phyloP scores from a whole-genome alignment of 2,888 invertebrate genomes.

The Scaptomyza polygonia region DNA sequence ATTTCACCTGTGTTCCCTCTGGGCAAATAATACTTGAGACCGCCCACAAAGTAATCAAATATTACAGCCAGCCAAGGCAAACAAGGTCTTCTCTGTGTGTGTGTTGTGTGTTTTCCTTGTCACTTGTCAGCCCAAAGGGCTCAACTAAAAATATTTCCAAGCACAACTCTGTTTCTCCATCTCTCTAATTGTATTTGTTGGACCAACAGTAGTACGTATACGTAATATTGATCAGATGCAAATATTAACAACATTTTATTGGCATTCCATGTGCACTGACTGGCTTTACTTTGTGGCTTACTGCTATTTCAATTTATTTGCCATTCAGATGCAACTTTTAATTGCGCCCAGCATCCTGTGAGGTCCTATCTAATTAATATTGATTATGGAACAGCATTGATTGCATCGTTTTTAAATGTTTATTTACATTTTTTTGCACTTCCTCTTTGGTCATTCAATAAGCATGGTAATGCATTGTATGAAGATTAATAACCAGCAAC shows the following conservation, averaged over 20 bases:
- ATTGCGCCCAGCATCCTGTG: slow-evolving; percentile 35
- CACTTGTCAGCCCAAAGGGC: slow-evolving; percentile 59
- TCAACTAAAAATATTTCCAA: slow-evolving; percentile 17
- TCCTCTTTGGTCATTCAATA: slow-evolving; percentile 22
- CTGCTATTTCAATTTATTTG: slow-evolving; percentile 46
- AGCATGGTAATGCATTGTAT: slow-evolving; percentile 66
- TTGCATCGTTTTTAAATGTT: slow-evolving; percentile 11
- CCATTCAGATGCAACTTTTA: slow-evolving; percentile 46
- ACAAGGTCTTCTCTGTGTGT: slow-evolving; percentile 10
- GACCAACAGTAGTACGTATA: slow-evolving; percentile 38
- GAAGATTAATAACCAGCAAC: slow-evolving; percentile 56
- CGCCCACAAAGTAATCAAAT: slow-evolving; percentile 73
- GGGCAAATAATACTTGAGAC: slow-evolving; percentile 46
- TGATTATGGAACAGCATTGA: slow-evolving; percentile 53
- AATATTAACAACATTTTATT: slow-evolving; percentile 64
- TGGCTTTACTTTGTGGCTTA: slow-evolving; percentile 28
- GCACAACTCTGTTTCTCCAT: background rate
- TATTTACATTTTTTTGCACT: slow-evolving; percentile 20
- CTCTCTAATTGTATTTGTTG: slow-evolving; percentile 15
- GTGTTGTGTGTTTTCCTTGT: slow-evolving; percentile 38
- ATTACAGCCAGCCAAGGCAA: slow-evolving; percentile 45
- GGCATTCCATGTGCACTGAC: slow-evolving; percentile 21
- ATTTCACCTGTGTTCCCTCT: slow-evolving; percentile 37
- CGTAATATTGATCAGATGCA: slow-evolving; percentile 61
- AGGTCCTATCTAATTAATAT: slow-evolving; percentile 61